Percentiles rank a stretch among this genome's conserved stretches.
Conservation (phyloP, 1,140 invertebrate genomes). For the Bombus pyrosoma region DNA sequence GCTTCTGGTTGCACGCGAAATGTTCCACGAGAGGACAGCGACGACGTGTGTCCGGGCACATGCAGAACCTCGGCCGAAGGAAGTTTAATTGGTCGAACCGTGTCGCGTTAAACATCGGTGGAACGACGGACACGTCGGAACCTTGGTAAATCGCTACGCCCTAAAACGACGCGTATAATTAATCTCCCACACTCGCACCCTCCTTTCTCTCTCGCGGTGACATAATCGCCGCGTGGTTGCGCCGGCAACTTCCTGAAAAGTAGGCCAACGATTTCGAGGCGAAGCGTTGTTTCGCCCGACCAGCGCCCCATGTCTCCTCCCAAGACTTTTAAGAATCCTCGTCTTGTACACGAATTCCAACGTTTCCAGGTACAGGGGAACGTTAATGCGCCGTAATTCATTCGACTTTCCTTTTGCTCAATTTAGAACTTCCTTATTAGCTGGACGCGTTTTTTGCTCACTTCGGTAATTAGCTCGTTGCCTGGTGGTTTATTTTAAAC, state of each 20-base stretch:
- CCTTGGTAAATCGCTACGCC: conserved; percentile 60
- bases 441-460: conserved; percentile 7
- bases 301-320: conserved; percentile 13
- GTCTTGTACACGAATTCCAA: conserved; percentile 22
- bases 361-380: neutral
- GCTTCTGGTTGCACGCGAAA: conserved; percentile 8
- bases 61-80: neutral
- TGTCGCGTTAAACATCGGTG: conserved; percentile 49
- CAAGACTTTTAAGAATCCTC: conserved; percentile 4
- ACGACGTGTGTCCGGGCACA: neutral
- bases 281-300: neutral
- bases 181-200: conserved; percentile 71
- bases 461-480: conserved; percentile 41
- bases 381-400: conserved; percentile 22
- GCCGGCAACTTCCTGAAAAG: conserved; percentile 46
- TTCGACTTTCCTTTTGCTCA: conserved; percentile 23
- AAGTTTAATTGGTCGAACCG: conserved; percentile 44
- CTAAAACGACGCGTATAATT: conserved; percentile 66
- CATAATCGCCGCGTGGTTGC: conserved; percentile 43
- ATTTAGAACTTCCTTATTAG: conserved; percentile 43
- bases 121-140: conserved; percentile 47
- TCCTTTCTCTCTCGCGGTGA: conserved; percentile 64
- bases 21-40: conserved; percentile 33
- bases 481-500: conserved; percentile 24
- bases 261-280: conserved; percentile 51